A percentile compares a stretch with the other conserved stretches of the same genome.
Evolutionary conservation across 2,113 vertebrate genomes (phyloP).

Genomic region (Natator depressus): DNA sequence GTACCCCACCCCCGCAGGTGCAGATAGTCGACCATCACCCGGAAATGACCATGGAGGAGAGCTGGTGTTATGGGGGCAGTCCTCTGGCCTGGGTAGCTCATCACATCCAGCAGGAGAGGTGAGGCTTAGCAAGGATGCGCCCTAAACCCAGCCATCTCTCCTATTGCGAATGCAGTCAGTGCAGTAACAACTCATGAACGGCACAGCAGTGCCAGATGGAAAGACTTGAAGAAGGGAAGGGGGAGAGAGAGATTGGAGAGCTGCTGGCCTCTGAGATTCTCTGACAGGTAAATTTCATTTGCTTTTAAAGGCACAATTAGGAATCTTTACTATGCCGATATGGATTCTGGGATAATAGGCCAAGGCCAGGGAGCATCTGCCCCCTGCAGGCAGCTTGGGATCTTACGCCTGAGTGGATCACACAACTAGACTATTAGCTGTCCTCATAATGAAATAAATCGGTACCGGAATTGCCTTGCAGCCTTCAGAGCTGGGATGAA

Average conservation of each 20-base stretch:
- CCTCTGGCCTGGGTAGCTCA: slow-evolving; percentile 59
- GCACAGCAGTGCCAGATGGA: neutral
- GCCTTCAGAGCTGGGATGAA: neutral
- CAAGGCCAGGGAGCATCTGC: neutral
- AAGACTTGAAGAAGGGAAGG: neutral
- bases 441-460: neutral
- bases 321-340: neutral
- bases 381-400: slow-evolving; percentile 1
- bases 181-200: fast-evolving
- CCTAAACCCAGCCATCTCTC: neutral
- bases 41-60: slow-evolving; percentile 50
- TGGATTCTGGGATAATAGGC: neutral
- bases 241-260: slow-evolving; percentile 16
- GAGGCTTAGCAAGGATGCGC: neutral
- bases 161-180: fast-evolving
- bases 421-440: neutral
- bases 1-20: neutral
- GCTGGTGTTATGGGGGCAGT: slow-evolving; percentile 51
- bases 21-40: slow-evolving; percentile 35
- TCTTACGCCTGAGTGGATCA: fast-evolving
- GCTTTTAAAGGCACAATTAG: slow-evolving; percentile 13
- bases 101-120: slow-evolving; percentile 50
- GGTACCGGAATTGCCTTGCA: slow-evolving; percentile 31
- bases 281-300: slow-evolving; percentile 38
- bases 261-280: neutral